Base-by-base conservation (phyloP, 2,113 vertebrate species). In the Calyptomena viridis region DNA sequence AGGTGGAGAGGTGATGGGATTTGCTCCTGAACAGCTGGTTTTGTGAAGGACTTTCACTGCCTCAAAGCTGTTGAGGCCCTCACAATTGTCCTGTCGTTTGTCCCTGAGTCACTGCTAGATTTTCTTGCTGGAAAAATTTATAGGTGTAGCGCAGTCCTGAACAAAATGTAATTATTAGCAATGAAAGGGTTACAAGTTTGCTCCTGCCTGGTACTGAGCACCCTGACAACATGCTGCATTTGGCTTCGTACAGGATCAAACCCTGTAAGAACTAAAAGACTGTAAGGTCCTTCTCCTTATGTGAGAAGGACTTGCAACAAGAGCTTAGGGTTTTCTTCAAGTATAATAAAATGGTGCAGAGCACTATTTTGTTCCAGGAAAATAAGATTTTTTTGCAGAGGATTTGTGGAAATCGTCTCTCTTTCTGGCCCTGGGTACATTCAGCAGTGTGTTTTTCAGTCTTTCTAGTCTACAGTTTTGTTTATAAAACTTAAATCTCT, bases 1-100 rank as follows among this genome's bases (percentile, higher is more conserved):
- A 94, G 94, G 96, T 80, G 88, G 88, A 92, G 92, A 93, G 95
- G 93, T 95, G 93, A 93, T 94, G 64, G 73, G 93, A 92, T 93
- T 92, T 96, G 73, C 68, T 95, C 83, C 86, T 82, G 95, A 97
- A 81, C 87, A 95, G 93, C 90, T 92, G 80, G 86, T 94, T 95
- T 90, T 94, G 87, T 90, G 93, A 94, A 95, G 93, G 93, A 91
- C 95, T 94, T 64, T 82, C 30, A 37, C 82, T 74, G 53, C 82
- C 94, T 96, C 79, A 95, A 93, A 96, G 93, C 89, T 93, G 77
- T 74, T 94, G 89, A 84, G 87, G 75, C 67, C 83, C 46, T 95
- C 91, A 75, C 67, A 94, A 90, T 94, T 95, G 90, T 93, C 91
- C 89, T 81, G 9, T 37, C 84, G 50, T 44, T 91, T 85, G 63